Evolutionary conservation across 2,888 invertebrate genomes (phyloP), one percentile per base, ranked within the genome.

Genomic region (Chromoteleia sp.): DNA sequence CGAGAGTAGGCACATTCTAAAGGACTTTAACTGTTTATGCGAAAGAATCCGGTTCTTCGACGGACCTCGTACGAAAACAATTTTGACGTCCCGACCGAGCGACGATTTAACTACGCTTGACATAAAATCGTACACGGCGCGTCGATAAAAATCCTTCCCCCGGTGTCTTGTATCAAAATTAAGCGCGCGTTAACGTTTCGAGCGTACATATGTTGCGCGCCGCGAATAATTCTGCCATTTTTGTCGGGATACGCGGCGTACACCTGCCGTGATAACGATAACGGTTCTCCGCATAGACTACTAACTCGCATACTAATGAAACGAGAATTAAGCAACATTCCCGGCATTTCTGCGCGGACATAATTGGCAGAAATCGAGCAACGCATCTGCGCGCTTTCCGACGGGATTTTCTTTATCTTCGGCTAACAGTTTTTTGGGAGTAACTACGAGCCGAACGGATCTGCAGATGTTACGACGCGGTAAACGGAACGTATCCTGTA

Each of bases 361-460:
- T 73, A 73, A 73, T 61, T 73, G 54, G 33, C 61, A 61, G 52
- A 71, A 71, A 58, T 45, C 71, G 52, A 73, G 52, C 43, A 59
- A 17, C 19, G 30, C 19, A 36, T 58, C 48, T 36, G 36, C 36
- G 29, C 39, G 19, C n/a, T n/a, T 45, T 43, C 29, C 48, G 71
- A 61, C 59, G 19, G 48, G 33, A n/a, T 36, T 48, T 36, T n/a
- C 33, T 58, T 71, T 71, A 59, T 50, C 36, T 39, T 0, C n/a
- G n/a, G n/a, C n/a, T n/a, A n/a, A n/a, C 7, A 17, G 17, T 33
- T 59, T 70, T 58, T 71, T 19, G 45, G n/a, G n/a, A n/a, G n/a
- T n/a, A n/a, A n/a, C n/a, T n/a, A n/a, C n/a, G n/a, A n/a, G n/a
- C n/a, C n/a, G 59, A 43, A 50, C n/a, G 3, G 15, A 52, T 36